Evolutionary conservation across 2,888 invertebrate genomes (phyloP).

Genomic region (Odontocolon sp.): DNA sequence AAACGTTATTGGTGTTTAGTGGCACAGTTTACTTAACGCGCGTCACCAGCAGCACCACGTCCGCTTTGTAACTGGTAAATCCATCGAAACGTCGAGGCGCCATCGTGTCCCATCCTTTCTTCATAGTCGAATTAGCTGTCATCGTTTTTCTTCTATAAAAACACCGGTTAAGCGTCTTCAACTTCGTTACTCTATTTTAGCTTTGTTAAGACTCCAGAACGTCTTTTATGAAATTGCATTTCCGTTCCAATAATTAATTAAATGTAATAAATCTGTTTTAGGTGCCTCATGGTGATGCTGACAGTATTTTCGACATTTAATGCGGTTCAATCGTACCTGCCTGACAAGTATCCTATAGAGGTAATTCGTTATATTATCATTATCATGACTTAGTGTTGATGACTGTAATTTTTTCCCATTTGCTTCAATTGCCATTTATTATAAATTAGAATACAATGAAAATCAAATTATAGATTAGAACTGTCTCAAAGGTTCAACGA

Average conservation of each 20-base stretch:
- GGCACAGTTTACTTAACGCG: slow-evolving; percentile 72
- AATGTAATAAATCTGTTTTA: slow-evolving; percentile 68
- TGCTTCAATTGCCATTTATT: too few species aligned
- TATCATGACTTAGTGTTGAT: too few species aligned
- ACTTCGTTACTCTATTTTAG: slow-evolving; percentile 52
- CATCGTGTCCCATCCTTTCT: not conserved
- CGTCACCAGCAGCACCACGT: slow-evolving; percentile 53
- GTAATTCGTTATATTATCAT: slow-evolving; percentile 66
- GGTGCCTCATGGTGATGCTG: slow-evolving; percentile 73
- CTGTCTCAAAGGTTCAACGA: too few species aligned
- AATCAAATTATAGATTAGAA: too few species aligned
- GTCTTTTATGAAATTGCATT: slow-evolving; percentile 58
- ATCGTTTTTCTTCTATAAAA: not conserved
- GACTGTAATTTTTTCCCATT: too few species aligned
- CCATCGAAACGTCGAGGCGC: slow-evolving; percentile 44
- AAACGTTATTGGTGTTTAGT: slow-evolving; percentile 76
- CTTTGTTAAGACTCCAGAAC: slow-evolving; percentile 10
- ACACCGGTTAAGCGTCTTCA: slow-evolving; percentile 22
- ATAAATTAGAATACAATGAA: too few species aligned
- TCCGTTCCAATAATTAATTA: slow-evolving; percentile 53
- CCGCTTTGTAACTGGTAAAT: slow-evolving; percentile 17
- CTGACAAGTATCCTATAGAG: slow-evolving; percentile 77
- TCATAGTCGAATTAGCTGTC: slow-evolving; percentile 15
- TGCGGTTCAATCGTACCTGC: slow-evolving; percentile 70
- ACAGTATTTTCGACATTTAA: slow-evolving; percentile 67